A percentile compares a stretch with the other conserved stretches of the same genome.
phyloP scores from a whole-genome alignment of 2,888 invertebrate genomes.

The Lasioglossum oenotherae region DNA sequence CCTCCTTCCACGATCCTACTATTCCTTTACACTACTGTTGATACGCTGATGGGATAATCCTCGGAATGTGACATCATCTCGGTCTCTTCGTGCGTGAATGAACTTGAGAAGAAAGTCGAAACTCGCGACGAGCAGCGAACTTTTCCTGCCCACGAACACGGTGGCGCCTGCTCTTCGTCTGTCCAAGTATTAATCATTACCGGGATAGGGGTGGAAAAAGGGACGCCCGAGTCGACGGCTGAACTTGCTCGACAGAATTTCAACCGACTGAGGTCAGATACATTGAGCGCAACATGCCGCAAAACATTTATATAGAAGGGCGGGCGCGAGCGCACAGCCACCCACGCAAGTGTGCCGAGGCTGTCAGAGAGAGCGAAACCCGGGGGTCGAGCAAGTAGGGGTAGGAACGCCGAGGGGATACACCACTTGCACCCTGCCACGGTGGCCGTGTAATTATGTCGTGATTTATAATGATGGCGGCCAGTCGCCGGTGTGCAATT shows the following conservation, averaged over 20 bases:
- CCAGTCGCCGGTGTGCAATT: slow-evolving; percentile 71
- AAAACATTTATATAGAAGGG: slow-evolving; percentile 44
- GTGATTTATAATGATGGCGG: slow-evolving; percentile 80
- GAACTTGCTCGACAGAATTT: slow-evolving; percentile 63
- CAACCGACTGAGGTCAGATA: slow-evolving; percentile 59
- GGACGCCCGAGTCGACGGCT: slow-evolving; percentile 46
- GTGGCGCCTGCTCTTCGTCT: neutral
- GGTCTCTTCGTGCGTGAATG: neutral
- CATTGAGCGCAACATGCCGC: slow-evolving; percentile 64
- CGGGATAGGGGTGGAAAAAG: slow-evolving; percentile 23
- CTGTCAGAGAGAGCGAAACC: slow-evolving; percentile 41
- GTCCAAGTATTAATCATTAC: slow-evolving; percentile 59
- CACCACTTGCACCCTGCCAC: slow-evolving; percentile 65
- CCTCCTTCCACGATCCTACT: too few species aligned
- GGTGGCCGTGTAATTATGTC: slow-evolving; percentile 77
- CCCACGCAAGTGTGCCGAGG: slow-evolving; percentile 37
- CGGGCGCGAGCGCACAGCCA: slow-evolving; percentile 7
- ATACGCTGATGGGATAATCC: neutral
- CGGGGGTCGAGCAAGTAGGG: slow-evolving; percentile 61
- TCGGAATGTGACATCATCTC: neutral
- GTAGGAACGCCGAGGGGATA: slow-evolving; percentile 45
- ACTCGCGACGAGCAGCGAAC: neutral
- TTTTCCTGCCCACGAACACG: neutral
- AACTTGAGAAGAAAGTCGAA: neutral
- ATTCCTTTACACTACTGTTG: neutral